phyloP scores from a whole-genome alignment of 2,888 invertebrate species.

The Tuberolachnus salignus region DNA sequence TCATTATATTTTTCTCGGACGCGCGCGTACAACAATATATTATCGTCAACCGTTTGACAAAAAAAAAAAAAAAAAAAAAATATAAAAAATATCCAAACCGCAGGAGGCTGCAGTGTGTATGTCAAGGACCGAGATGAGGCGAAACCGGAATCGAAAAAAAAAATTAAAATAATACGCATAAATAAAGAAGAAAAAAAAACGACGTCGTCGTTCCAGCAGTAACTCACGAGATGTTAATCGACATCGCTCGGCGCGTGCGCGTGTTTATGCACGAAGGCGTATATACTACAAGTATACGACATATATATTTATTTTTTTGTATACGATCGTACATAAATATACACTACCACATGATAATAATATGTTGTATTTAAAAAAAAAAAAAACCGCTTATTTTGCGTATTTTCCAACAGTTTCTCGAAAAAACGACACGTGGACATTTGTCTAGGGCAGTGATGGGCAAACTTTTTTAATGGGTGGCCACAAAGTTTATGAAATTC shows the following conservation, averaged over 20 bases:
- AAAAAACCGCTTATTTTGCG: too few species aligned
- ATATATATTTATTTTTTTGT: too few species aligned
- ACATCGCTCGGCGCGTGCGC: background rate
- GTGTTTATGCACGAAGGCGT: background rate
- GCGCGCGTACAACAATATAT: too few species aligned
- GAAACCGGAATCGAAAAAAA: background rate
- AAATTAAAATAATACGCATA: background rate
- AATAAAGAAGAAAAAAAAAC: background rate
- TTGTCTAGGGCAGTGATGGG: too few species aligned
- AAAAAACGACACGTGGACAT: too few species aligned
- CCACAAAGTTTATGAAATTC: too few species aligned
- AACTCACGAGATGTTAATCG: slow-evolving; percentile 29
- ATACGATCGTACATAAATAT: too few species aligned
- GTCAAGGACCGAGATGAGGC: slow-evolving; percentile 12
- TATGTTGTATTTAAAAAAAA: too few species aligned
- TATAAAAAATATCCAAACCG: too few species aligned
- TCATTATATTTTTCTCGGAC: background rate
- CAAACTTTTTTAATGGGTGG: too few species aligned
- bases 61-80: background rate
- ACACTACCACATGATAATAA: too few species aligned
- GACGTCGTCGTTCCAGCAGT: background rate
- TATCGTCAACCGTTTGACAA: background rate
- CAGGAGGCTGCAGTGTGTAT: background rate
- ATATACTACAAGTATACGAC: background rate
- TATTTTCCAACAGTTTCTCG: too few species aligned